Conservation (phyloP, 2,113 vertebrate species). For the Micronycteris hirsuta region DNA sequence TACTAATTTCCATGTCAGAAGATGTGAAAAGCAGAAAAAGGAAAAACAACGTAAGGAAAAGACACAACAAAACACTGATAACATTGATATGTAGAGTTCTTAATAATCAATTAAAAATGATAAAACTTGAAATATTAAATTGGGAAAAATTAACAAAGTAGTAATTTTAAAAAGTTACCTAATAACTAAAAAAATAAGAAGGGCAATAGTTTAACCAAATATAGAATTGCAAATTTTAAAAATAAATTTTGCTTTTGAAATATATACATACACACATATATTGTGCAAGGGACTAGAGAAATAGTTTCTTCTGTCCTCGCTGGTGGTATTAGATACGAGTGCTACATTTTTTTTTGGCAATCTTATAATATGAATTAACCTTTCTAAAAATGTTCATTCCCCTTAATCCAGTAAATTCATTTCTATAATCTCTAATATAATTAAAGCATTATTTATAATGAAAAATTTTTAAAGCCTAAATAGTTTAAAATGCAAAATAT, state of each 20-base stretch:
- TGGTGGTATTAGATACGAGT: not conserved
- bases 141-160: not conserved
- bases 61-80: not conserved
- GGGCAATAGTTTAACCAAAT: not conserved
- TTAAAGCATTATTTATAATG: slow-evolving; percentile 4
- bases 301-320: not conserved
- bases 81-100: not conserved
- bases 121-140: not conserved
- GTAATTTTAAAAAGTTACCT: not conserved
- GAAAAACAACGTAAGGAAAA: not conserved
- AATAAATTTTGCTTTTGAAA: not conserved
- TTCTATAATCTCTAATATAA: slow-evolving; percentile 9
- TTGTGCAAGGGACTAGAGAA: not conserved
- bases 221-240: not conserved
- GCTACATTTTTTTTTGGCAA: not conserved
- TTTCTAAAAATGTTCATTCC: not conserved
- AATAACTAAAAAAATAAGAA: not conserved
- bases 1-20: slow-evolving; percentile 4
- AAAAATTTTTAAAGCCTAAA: not conserved
- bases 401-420: not conserved
- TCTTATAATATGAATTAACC: not conserved
- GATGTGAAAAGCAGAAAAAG: not conserved
- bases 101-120: slow-evolving; percentile 22
- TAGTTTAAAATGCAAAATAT: not conserved
- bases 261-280: not conserved